Conservation (phyloP, 2,888 invertebrate species). For the Diogma glabrata region DNA sequence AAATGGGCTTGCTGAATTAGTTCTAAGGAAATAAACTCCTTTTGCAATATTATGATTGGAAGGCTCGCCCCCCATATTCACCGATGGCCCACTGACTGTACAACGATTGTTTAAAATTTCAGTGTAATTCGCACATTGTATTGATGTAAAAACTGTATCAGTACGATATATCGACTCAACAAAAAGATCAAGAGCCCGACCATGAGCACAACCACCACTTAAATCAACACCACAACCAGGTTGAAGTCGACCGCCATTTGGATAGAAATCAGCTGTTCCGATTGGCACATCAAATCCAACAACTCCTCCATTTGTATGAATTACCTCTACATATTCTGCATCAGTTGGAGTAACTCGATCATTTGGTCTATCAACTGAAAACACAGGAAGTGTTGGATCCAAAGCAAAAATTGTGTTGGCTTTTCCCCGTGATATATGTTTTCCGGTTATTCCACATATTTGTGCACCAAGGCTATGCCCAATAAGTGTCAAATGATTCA, state of each 20-base stretch:
- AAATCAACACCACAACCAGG: constrained; percentile 29
- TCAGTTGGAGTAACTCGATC: neutral
- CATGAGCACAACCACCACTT: constrained; percentile 25
- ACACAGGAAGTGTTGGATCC: neutral
- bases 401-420: constrained; percentile 21
- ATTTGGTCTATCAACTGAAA: neutral
- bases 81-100: too few relatives aligned
- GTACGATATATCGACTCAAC: too few relatives aligned
- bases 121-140: too few relatives aligned
- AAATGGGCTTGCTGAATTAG: too few relatives aligned
- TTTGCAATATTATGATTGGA: too few relatives aligned
- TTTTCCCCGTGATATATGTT: constrained; percentile 39
- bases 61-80: too few relatives aligned
- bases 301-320: constrained; percentile 22
- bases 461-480: constrained; percentile 49
- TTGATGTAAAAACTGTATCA: too few relatives aligned
- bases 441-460: constrained; percentile 45
- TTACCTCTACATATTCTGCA: neutral
- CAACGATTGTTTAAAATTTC: too few relatives aligned
- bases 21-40: too few relatives aligned
- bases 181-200: too few relatives aligned
- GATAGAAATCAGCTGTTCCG: constrained; percentile 34
- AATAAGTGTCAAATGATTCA: constrained; percentile 39
- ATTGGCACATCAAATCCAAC: constrained; percentile 29
- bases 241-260: constrained; percentile 32